Percentiles rank a stretch among this genome's conserved stretches.
Conservation (phyloP, 1,140 invertebrate species). For the Penaeus japonicus region DNA sequence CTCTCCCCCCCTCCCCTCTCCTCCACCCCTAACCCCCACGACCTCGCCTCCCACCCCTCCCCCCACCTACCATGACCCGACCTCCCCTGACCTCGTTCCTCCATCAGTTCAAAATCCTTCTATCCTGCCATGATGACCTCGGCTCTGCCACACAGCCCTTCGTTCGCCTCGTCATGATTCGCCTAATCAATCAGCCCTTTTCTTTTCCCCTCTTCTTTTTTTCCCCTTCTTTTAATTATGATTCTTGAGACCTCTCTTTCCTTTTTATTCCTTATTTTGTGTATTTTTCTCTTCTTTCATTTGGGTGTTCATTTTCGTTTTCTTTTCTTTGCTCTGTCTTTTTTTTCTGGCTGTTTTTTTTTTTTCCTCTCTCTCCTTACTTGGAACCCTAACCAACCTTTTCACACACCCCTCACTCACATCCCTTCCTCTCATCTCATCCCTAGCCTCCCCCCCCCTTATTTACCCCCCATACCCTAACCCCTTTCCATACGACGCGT, state of each 20-base stretch:
- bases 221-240: too few species aligned
- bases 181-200: not conserved
- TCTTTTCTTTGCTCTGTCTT: not conserved
- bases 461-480: too few species aligned
- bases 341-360: not conserved
- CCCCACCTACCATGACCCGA: not conserved
- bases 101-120: not conserved
- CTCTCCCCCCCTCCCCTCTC: too few species aligned
- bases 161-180: too few species aligned
- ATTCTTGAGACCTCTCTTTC: not conserved
- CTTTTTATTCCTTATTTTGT: not conserved
- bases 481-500: too few species aligned
- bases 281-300: not conserved
- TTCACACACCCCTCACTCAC: too few species aligned
- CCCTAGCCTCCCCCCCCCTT: too few species aligned
- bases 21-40: not conserved
- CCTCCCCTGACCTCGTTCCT: not conserved
- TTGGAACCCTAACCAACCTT: too few species aligned
- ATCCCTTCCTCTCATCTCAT: too few species aligned
- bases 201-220: not conserved
- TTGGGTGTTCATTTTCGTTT: not conserved
- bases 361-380: too few species aligned
- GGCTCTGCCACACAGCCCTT: too few species aligned
- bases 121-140: too few species aligned
- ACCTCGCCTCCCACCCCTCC: not conserved